phyloP scores from a whole-genome alignment of 2,888 invertebrate genomes.

The Sisyra terminalis region DNA sequence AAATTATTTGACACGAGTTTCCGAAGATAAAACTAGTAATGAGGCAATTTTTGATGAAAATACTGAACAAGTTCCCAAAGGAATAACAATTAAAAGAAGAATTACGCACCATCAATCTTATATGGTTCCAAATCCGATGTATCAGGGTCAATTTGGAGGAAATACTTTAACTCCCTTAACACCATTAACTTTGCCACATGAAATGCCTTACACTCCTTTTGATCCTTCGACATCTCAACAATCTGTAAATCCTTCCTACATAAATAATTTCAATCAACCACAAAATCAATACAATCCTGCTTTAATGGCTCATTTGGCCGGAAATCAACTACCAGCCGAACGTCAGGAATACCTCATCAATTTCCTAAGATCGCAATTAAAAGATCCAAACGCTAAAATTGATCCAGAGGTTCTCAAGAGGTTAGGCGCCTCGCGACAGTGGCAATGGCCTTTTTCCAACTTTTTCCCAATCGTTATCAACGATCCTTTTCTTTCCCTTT shows the following conservation, averaged over 20 bases:
- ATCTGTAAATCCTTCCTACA: too few relatives aligned
- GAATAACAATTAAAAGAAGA: slow-evolving; percentile 22
- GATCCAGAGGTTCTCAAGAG: too few relatives aligned
- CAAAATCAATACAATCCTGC: background rate
- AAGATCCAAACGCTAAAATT: too few relatives aligned
- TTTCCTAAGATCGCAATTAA: too few relatives aligned
- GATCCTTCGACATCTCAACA: too few relatives aligned
- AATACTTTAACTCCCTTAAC: background rate
- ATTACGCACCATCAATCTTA: slow-evolving; percentile 24
- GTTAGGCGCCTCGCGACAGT: slow-evolving; percentile 14
- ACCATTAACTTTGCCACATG: too few relatives aligned
- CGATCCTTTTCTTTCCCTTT: slow-evolving; percentile 35
- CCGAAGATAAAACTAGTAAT: background rate
- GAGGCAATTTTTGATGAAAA: slow-evolving; percentile 8
- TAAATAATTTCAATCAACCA: too few relatives aligned
- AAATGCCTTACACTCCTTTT: too few relatives aligned
- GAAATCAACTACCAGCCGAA: background rate
- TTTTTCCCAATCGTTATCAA: slow-evolving; percentile 38
- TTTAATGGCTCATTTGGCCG: background rate
- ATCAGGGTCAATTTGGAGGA: too few relatives aligned
- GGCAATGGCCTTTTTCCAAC: slow-evolving; percentile 33
- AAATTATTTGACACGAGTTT: background rate
- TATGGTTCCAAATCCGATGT: slow-evolving; percentile 15
- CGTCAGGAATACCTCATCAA: too few relatives aligned
- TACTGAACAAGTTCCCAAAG: slow-evolving; percentile 18